These are phyloP conservation scores for Antechinus flavipes DNA, from an alignment of 2,113 vertebrate genomes.

Conservation along the genomic window DNA sequence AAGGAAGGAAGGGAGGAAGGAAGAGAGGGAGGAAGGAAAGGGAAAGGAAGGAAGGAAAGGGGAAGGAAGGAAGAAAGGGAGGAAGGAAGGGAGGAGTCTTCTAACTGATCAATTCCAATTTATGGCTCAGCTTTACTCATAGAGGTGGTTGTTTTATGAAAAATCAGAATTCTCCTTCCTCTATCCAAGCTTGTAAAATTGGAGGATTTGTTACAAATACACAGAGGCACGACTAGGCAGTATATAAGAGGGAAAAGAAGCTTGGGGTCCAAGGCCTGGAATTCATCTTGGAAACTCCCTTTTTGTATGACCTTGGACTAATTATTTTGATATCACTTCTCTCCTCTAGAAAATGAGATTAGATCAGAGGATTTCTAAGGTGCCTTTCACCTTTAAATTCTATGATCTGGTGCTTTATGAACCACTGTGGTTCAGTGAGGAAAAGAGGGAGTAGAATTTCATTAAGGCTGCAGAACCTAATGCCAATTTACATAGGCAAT, in stretches of 20 bases:
- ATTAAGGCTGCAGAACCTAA: conserved; percentile 10
- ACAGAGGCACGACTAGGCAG: background rate
- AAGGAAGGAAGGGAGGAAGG: no score
- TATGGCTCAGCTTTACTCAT: no score
- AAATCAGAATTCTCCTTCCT: background rate
- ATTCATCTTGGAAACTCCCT: background rate
- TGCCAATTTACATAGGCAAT: conserved; percentile 34
- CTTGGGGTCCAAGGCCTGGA: background rate
- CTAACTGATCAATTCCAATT: no score
- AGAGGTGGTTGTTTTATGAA: background rate
- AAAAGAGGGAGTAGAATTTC: background rate
- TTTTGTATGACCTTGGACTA: background rate
- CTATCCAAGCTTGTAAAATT: background rate
- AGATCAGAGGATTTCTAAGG: background rate
- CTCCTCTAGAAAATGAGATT: background rate
- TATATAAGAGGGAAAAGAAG: background rate
- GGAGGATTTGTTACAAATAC: background rate
- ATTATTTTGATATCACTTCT: background rate
- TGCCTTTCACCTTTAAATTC: conserved; percentile 1
- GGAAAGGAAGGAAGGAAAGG: no score
- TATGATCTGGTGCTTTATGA: background rate
- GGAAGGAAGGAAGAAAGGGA: no score
- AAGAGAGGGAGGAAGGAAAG: no score
- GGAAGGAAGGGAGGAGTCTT: no score
- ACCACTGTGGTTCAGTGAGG: background rate